phyloP scores from a whole-genome alignment of 1,140 invertebrate species.

The Ruditapes philippinarum region DNA sequence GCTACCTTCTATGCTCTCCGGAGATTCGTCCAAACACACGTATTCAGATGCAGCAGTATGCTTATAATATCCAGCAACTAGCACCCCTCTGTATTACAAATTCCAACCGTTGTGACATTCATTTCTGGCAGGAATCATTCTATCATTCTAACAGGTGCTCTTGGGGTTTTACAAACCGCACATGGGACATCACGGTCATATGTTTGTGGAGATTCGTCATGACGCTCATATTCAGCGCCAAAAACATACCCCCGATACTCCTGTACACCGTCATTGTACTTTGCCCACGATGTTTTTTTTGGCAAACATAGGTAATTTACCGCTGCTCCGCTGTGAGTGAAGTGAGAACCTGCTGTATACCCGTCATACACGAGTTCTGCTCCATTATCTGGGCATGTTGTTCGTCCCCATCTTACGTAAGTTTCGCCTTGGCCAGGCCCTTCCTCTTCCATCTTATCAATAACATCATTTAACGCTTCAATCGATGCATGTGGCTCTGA shows the following conservation, averaged over 20 bases:
- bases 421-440: neutral
- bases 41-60: neutral
- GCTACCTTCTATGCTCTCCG: neutral
- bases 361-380: constrained; percentile 18
- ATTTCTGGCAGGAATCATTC: constrained; percentile 39
- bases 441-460: neutral
- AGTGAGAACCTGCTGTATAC: neutral
- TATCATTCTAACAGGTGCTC: constrained; percentile 53
- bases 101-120: neutral
- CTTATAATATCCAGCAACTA: neutral
- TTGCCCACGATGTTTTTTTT: neutral
- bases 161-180: constrained; percentile 58
- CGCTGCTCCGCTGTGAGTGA: neutral
- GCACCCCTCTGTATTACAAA: neutral
- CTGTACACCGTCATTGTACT: neutral
- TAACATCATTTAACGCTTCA: neutral
- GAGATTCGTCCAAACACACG: neutral
- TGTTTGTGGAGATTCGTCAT: neutral
- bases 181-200: constrained; percentile 50
- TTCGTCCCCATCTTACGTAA: constrained; percentile 11
- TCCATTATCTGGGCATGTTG: neutral
- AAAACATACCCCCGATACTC: neutral
- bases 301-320: neutral
- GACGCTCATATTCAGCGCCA: constrained; percentile 47
- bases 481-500: neutral